Conservation (phyloP, 2,888 invertebrate species). For the Pachymerium ferrugineum region DNA sequence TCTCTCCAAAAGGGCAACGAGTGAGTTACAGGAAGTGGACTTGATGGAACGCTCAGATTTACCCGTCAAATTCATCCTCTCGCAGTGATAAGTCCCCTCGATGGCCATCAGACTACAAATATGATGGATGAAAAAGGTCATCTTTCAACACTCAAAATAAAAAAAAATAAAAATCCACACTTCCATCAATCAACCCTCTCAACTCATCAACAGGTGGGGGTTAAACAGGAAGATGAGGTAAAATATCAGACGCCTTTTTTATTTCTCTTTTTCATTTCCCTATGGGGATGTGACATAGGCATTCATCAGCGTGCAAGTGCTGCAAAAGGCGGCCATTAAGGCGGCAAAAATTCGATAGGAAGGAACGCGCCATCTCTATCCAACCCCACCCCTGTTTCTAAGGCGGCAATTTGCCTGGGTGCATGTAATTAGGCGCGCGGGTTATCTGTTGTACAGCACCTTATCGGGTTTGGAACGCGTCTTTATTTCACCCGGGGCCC, state of each 20-base stretch:
- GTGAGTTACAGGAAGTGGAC: conserved; percentile 14
- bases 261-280: not conserved
- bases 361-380: not conserved
- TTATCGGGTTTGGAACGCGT: conserved; percentile 21
- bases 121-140: conserved; percentile 21
- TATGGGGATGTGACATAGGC: not conserved
- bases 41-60: conserved; percentile 16
- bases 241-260: too few species aligned
- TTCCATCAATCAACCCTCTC: not conserved
- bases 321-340: not conserved
- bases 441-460: conserved; percentile 14
- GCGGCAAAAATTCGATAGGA: conserved; percentile 5
- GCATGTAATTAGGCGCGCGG: conserved; percentile 21
- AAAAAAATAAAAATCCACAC: too few species aligned
- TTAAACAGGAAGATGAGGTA: not conserved
- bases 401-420: conserved; percentile 21
- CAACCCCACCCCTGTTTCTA: not conserved
- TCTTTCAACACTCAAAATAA: not conserved
- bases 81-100: not conserved
- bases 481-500: conserved; percentile 21
- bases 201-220: not conserved
- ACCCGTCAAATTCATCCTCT: not conserved
- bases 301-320: not conserved
- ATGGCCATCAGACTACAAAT: conserved; percentile 14
- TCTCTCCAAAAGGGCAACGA: not conserved